A percentile compares a stretch with the other conserved stretches of the same genome.
Conservation (phyloP, 2,797 vertebrate genomes). For the Vireo griseus region DNA sequence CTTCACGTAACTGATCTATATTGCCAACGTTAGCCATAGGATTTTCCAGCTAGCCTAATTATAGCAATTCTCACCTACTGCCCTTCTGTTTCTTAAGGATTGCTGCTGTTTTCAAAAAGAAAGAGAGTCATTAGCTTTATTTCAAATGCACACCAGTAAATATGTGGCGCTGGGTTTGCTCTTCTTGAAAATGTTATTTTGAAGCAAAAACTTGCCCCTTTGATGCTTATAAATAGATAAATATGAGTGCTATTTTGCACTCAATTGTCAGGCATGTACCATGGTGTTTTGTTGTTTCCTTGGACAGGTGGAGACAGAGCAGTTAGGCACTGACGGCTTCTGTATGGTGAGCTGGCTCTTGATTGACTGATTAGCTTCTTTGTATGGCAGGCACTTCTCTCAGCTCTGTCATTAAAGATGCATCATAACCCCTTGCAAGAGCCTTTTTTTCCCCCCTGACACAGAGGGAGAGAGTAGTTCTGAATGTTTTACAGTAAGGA, state of each 20-base stretch:
- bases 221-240: not conserved
- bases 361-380: slow-evolving; percentile 74
- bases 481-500: slow-evolving; percentile 4
- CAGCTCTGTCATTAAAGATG: slow-evolving; percentile 57
- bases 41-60: not conserved
- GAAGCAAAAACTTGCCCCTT: not conserved
- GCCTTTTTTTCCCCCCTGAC: not conserved
- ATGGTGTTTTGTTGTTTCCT: slow-evolving; percentile 51
- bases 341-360: slow-evolving; percentile 63
- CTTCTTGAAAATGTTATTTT: not conserved
- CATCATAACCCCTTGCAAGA: slow-evolving; percentile 39
- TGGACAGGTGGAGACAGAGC: slow-evolving; percentile 58
- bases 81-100: not conserved
- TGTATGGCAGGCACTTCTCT: slow-evolving; percentile 56
- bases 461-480: not conserved
- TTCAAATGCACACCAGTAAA: not conserved
- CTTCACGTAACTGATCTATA: not conserved
- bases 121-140: not conserved
- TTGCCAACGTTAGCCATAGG: not conserved
- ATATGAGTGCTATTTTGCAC: slow-evolving; percentile 28
- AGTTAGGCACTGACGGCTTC: slow-evolving; percentile 54
- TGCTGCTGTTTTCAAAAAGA: not conserved
- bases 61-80: not conserved
- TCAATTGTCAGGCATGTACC: slow-evolving; percentile 56
- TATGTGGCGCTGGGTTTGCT: not conserved